Evolutionary conservation across 2,888 invertebrate genomes (phyloP).

Genomic region (Yponomeuta malinellus): DNA sequence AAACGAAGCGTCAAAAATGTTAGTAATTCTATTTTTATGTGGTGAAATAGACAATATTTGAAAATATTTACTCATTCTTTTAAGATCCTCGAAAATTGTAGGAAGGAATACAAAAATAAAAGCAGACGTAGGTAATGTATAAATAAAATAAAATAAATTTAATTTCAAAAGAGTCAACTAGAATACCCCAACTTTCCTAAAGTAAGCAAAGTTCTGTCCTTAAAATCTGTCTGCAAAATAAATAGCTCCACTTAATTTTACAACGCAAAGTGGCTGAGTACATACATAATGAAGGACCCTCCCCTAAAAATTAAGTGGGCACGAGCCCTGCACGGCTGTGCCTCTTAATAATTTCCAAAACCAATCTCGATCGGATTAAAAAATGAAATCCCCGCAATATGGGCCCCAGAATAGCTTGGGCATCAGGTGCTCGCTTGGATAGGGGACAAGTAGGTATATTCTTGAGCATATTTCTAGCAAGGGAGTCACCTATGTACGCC

Average conservation of each 20-base stretch:
- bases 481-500: neutral
- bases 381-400: conserved; percentile 29
- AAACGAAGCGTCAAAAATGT: too few species aligned
- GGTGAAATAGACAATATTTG: too few species aligned
- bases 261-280: neutral
- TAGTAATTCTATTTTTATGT: too few species aligned
- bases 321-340: neutral
- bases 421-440: conserved; percentile 69
- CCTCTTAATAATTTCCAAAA: conserved; percentile 21
- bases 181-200: too few species aligned
- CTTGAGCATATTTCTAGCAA: conserved; percentile 55
- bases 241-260: neutral
- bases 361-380: conserved; percentile 38
- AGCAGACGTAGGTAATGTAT: too few species aligned
- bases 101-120: too few species aligned
- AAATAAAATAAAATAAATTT: too few species aligned
- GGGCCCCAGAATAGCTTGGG: conserved; percentile 42
- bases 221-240: too few species aligned
- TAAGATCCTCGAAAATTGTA: too few species aligned
- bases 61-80: too few species aligned
- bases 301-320: neutral
- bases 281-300: neutral
- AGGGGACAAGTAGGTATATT: conserved; percentile 55
- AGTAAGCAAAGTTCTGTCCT: too few species aligned
- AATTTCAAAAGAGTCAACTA: too few species aligned